Conservation (phyloP, 2,113 vertebrate genomes). For the Lasiurus borealis region DNA sequence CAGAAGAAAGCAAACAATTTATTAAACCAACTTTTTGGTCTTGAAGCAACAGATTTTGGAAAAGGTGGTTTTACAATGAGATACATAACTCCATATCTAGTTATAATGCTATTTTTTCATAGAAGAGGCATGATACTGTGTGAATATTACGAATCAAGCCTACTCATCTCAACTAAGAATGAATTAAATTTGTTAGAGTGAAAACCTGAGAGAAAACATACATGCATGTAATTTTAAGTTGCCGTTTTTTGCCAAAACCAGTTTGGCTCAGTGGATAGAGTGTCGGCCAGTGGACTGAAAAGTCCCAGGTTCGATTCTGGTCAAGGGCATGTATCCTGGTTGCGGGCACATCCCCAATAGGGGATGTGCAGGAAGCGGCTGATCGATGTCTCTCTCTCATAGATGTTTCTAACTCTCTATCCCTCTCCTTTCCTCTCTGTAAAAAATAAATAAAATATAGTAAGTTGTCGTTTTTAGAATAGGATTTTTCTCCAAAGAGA, state of each 20-base stretch:
- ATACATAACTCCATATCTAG: slow-evolving; percentile 46
- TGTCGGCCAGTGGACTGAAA: too few species aligned
- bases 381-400: too few species aligned
- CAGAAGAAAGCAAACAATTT: slow-evolving; percentile 59
- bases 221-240: slow-evolving; percentile 63
- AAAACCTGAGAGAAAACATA: slow-evolving; percentile 74
- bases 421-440: too few species aligned
- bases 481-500: slow-evolving; percentile 64
- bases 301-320: too few species aligned
- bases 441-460: neutral
- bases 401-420: too few species aligned
- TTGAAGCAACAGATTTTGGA: slow-evolving; percentile 43
- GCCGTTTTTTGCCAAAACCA: slow-evolving; percentile 52
- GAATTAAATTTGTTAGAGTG: slow-evolving; percentile 73
- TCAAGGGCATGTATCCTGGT: too few species aligned
- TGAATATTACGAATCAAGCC: slow-evolving; percentile 74
- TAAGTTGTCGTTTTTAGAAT: slow-evolving; percentile 73
- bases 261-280: too few species aligned
- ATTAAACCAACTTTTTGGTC: slow-evolving; percentile 53
- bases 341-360: too few species aligned
- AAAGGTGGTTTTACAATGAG: slow-evolving; percentile 50
- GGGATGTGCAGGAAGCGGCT: too few species aligned
- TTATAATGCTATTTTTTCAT: slow-evolving; percentile 61
- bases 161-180: slow-evolving; percentile 77
- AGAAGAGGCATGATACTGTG: slow-evolving; percentile 11